A percentile compares a stretch with the other conserved stretches of the same genome.
phyloP scores from a whole-genome alignment of 2,888 invertebrate genomes.

The Tenthredo amoena region DNA sequence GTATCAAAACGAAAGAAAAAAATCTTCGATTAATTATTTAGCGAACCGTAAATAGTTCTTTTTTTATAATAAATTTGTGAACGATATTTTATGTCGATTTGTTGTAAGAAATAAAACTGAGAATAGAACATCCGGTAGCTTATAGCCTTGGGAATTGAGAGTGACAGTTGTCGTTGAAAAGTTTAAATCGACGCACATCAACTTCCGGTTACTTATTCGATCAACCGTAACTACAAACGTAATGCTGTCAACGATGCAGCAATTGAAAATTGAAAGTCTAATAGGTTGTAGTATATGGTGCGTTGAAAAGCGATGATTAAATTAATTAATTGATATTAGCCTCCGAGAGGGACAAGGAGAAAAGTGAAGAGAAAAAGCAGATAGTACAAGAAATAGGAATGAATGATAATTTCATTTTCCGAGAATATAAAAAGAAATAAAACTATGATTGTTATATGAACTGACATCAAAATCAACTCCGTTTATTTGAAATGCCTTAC shows the following conservation, averaged over 20 bases:
- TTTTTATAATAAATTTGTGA: not conserved
- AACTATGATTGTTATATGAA: not conserved
- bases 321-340: not conserved
- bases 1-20: not conserved
- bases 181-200: conserved; percentile 24
- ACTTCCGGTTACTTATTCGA: conserved; percentile 20
- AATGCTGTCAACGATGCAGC: not conserved
- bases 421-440: not conserved
- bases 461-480: not conserved
- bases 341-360: not conserved
- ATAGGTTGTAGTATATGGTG: not conserved
- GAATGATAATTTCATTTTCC: not conserved
- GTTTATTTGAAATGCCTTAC: not conserved
- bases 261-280: conserved; percentile 1
- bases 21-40: not conserved
- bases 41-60: not conserved
- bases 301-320: not conserved
- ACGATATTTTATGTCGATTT: not conserved
- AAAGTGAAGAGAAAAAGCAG: not conserved
- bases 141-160: conserved; percentile 21
- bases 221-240: conserved; percentile 7
- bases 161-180: conserved; percentile 35
- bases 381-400: not conserved
- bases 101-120: not conserved
- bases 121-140: conserved; percentile 1